Evolutionary conservation across 2,113 vertebrate genomes (phyloP).

Genomic region (Pseudonaja textilis): DNA sequence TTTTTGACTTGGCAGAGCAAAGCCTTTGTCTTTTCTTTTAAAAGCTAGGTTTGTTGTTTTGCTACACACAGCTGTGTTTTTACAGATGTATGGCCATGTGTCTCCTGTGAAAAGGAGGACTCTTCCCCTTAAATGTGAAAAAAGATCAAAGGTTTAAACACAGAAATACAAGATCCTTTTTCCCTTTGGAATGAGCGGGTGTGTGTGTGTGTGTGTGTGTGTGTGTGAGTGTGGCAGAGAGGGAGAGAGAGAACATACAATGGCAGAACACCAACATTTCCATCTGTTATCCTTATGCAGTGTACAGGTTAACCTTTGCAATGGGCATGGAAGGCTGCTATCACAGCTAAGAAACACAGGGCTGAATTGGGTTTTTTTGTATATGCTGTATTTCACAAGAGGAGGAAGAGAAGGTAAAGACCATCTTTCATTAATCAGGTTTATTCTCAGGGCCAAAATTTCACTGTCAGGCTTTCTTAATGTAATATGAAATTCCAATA

Average conservation of each 20-base stretch:
- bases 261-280: constrained; percentile 82
- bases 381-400: constrained; percentile 30
- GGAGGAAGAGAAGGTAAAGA: constrained; percentile 1
- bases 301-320: constrained; percentile 73
- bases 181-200: constrained; percentile 79
- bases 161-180: constrained; percentile 83
- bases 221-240: constrained; percentile 45
- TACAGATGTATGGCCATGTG: constrained; percentile 95
- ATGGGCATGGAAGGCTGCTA: constrained; percentile 61
- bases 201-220: constrained; percentile 70
- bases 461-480: constrained; percentile 7
- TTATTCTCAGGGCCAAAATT: background rate
- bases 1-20: constrained; percentile 74
- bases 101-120: constrained; percentile 79
- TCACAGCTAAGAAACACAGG: constrained; percentile 55
- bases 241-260: constrained; percentile 28
- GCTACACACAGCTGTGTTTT: constrained; percentile 88
- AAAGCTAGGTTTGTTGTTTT: constrained; percentile 77
- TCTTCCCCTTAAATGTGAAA: constrained; percentile 82
- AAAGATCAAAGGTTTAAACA: constrained; percentile 91
- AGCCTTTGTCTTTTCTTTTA: constrained; percentile 77
- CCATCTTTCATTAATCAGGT: background rate
- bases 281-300: constrained; percentile 92
- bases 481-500: background rate
- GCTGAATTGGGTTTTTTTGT: constrained; percentile 41